Conservation (phyloP, 2,113 vertebrate genomes). For the Cynopterus brachyotis region DNA sequence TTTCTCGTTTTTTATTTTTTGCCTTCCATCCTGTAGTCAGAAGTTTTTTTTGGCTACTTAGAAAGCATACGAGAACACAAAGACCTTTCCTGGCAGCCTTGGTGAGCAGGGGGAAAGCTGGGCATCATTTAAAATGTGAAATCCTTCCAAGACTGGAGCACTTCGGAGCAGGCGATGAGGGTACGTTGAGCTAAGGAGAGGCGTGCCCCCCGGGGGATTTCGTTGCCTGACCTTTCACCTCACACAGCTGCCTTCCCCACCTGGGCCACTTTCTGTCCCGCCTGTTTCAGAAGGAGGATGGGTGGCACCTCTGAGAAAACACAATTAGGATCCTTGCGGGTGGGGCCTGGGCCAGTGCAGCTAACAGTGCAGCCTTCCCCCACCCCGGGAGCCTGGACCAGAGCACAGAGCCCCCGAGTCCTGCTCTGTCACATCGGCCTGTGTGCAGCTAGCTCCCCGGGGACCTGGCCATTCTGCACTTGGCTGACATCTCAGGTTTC, state of each 20-base stretch:
- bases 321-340: rapidly evolving
- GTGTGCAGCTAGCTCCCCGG: background rate
- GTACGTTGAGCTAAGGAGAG: rapidly evolving
- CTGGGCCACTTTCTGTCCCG: background rate
- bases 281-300: background rate
- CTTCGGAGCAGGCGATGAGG: background rate
- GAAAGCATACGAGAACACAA: background rate
- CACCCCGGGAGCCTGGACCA: rapidly evolving
- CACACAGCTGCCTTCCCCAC: background rate
- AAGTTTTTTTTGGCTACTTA: background rate
- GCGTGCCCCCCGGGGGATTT: background rate
- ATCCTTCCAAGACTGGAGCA: background rate
- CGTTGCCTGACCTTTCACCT: no score
- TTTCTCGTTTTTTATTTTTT: background rate
- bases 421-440: background rate
- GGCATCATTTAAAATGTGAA: background rate
- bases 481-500: background rate
- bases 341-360: background rate
- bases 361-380: no score
- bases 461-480: background rate
- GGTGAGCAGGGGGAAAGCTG: background rate
- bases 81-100: background rate
- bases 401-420: background rate
- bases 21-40: background rate
- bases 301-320: background rate